Conservation (phyloP, 1,140 invertebrate genomes). For the Pogonomyrmex californicus region DNA sequence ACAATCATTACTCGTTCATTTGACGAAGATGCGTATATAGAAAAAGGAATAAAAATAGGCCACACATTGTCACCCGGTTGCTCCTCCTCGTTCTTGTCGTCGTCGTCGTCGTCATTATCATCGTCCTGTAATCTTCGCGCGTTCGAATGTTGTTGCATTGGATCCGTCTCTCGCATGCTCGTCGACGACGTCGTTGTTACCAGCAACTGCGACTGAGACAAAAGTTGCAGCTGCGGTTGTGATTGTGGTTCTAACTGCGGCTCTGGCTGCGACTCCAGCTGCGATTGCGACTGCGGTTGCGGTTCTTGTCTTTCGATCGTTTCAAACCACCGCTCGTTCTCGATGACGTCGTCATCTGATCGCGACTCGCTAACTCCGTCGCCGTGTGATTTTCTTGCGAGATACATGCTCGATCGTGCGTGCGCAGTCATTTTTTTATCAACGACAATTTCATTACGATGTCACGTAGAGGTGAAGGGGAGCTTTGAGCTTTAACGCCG, state of each 20-base stretch:
- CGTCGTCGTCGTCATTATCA: conserved; percentile 70
- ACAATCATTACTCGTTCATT: not conserved
- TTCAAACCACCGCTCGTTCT: not conserved
- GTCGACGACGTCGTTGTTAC: conserved; percentile 1
- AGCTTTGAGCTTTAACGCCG: not conserved
- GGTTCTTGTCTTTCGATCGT: not conserved
- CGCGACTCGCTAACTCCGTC: conserved; percentile 5
- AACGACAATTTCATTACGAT: conserved; percentile 37
- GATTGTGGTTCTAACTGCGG: not conserved
- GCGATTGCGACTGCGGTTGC: not conserved
- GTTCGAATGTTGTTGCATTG: conserved; percentile 71
- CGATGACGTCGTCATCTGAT: not conserved
- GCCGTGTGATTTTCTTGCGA: conserved; percentile 24
- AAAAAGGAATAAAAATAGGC: not conserved
- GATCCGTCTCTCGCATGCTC: conserved; percentile 56
- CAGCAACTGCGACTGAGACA: not conserved
- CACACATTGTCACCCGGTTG: conserved; percentile 38
- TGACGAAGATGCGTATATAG: not conserved
- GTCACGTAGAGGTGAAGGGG: not conserved
- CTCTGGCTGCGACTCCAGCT: not conserved
- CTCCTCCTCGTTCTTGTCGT: conserved; percentile 39
- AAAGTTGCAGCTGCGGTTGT: not conserved
- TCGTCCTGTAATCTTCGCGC: conserved; percentile 56
- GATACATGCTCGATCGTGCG: conserved; percentile 43
- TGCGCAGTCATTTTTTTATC: conserved; percentile 48